A percentile compares a stretch with the other conserved stretches of the same genome.
phyloP scores from a whole-genome alignment of 1,140 invertebrate genomes.

The Eriocheir sinensis region DNA sequence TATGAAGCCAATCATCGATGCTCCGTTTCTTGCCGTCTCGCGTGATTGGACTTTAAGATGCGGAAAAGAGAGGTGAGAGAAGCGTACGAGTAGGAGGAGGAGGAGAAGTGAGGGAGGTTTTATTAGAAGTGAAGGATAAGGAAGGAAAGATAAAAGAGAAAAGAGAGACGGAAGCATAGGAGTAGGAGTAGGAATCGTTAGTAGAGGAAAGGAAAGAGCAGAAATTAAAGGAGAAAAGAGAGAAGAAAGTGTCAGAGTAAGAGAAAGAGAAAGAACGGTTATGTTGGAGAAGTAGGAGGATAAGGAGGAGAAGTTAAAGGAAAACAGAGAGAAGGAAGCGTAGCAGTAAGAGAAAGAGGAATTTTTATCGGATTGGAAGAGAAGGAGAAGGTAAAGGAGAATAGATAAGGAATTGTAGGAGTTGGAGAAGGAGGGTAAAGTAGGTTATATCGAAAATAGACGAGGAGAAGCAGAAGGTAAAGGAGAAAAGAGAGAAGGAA shows the following conservation, averaged over 20 bases:
- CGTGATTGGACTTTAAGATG: too few species aligned
- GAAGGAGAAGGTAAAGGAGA: not conserved
- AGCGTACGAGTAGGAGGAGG: too few species aligned
- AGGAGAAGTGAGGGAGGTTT: too few species aligned
- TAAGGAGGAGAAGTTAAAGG: not conserved
- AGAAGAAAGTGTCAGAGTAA: not conserved
- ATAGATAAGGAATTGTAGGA: not conserved
- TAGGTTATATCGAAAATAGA: not conserved
- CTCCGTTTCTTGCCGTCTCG: too few species aligned
- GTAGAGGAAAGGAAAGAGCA: not conserved
- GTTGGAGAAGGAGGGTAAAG: not conserved
- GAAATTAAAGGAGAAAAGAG: not conserved
- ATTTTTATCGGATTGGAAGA: not conserved
- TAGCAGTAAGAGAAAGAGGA: not conserved
- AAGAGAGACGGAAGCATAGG: not conserved
- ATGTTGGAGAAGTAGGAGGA: not conserved
- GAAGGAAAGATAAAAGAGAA: not conserved
- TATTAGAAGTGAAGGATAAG: not conserved
- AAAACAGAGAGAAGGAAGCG: not conserved
- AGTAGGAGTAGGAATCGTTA: not conserved
- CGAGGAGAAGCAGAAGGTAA: not conserved
- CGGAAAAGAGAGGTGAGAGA: too few species aligned
- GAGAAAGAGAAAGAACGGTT: not conserved
- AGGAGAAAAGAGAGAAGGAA: not conserved
- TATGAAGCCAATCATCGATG: too few species aligned